Evolutionary conservation across 2,888 invertebrate species (phyloP), one percentile per base, ranked within the genome.

Genomic region (Dryomyza anilis): DNA sequence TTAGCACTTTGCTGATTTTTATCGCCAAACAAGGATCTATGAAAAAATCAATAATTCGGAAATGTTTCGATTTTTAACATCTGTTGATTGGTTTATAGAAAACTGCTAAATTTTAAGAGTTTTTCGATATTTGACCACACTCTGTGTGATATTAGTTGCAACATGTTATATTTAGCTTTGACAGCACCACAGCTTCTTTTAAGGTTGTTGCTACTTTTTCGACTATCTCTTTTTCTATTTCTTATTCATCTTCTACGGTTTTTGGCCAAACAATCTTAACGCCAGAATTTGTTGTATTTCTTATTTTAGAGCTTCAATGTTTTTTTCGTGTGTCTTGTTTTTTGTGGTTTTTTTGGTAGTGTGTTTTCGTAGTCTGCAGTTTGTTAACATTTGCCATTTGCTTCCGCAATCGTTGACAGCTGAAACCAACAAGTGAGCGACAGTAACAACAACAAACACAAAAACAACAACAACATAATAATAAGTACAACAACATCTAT

Each of bases 121-220:
- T n/a, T n/a, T n/a, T n/a, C n/a, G n/a, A n/a, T n/a, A n/a, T n/a
- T n/a, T n/a, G n/a, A n/a, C n/a, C n/a, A n/a, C n/a, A n/a, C n/a
- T n/a, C n/a, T 56, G 56, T 19, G 36, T 23, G n/a, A n/a, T 16
- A 27, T n/a, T 36, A 23, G 53, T 25, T 30, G 23, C 33, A 55
- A 55, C 8, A 36, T 55, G 36, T 55, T 55, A 19, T 14, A 21
- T 21, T 36, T 55, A 19, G 53, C 16, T 21, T 16, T 33, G 25
- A 16, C 14, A 21, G 12, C 21, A 46, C 58, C 7, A 14, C 12
- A n/a, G 14, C 33, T 50, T 4, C 50, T 33, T 77, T 74, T 71
- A 68, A 69, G 67, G 16, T 36, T 53, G 53, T 33, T 53, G 53
- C 29, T 52, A 2, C 21, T 33, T 2, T 10, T 33, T 8, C 5